Percentiles rank a stretch among this genome's conserved stretches.
phyloP scores from a whole-genome alignment of 2,113 vertebrate species.

The Osmerus mordax region DNA sequence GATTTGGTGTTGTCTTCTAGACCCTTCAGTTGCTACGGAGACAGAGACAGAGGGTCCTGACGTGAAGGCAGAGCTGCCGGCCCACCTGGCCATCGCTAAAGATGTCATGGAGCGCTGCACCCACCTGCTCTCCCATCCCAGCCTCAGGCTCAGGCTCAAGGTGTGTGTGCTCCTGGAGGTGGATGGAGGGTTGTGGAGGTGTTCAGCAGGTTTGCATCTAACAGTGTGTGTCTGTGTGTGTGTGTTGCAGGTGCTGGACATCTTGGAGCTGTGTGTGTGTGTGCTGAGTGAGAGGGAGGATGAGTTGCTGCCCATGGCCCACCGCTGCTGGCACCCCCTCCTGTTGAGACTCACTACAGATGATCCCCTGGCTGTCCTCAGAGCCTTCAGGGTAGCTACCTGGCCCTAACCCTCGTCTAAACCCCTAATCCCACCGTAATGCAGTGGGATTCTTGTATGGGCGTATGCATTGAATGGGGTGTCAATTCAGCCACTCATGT shows the following conservation, averaged over 20 bases:
- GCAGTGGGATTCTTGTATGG: no score
- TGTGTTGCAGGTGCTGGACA: conserved; percentile 71
- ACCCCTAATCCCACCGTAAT: no score
- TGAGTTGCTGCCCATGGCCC: conserved; percentile 87
- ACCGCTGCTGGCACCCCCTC: conserved; percentile 87
- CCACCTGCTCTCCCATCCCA: conserved; percentile 82
- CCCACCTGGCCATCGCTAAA: conserved; percentile 76
- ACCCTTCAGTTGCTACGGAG: no score
- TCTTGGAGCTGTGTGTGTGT: conserved; percentile 80
- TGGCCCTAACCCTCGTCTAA: neutral
- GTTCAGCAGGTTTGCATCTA: neutral
- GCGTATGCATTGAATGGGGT: neutral
- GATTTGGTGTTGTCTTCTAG: no score
- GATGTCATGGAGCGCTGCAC: conserved; percentile 86
- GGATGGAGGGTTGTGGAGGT: no score
- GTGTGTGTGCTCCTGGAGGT: conserved; percentile 55
- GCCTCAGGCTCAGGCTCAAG: conserved; percentile 81
- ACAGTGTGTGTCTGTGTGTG: conserved; percentile 3
- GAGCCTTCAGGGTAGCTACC: conserved; percentile 84
- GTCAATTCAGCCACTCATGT: neutral
- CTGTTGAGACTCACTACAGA: conserved; percentile 82
- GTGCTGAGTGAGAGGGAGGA: conserved; percentile 76
- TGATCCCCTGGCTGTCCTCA: conserved; percentile 82
- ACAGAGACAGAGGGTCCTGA: conserved; percentile 21
- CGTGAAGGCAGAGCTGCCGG: conserved; percentile 69